Evolutionary conservation across 2,888 invertebrate genomes (phyloP), one percentile per base, ranked within the genome.

Genomic region (Stegana nigrithorax): DNA sequence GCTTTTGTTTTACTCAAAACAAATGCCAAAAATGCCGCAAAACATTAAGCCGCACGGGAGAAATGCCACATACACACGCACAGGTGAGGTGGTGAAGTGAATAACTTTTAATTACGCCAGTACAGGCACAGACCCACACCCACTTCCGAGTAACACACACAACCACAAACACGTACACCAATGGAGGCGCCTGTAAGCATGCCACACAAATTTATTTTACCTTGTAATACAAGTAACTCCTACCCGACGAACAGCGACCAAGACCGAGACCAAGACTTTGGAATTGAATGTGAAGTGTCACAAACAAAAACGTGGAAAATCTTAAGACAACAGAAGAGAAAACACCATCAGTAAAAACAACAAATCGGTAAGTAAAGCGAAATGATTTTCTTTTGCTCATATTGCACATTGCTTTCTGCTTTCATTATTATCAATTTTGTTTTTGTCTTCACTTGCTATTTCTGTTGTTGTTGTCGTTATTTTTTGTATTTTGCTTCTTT

Each of bases 211-310:
- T 26, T 50, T 50, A 10, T 47, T 47, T 21, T 21, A 47, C 25
- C 47, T 47, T 47, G 50, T 50, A 50, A 50, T 26, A 50, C n/a
- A 14, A 50, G 26, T 14, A 50, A 26, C 50, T n/a, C 4, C 50
- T 25, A 50, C 50, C 25, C 50, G 7, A 14, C 25, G 6, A 10
- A 25, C 21, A 45, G 45, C 44, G 6, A 21, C 4, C 17, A 26
- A 50, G 26, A 23, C n/a, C 21, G 45, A 45, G 14, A 39, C 39
- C 39, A 39, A 39, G n/a, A n/a, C n/a, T n/a, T n/a, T n/a, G n/a
- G n/a, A n/a, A n/a, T n/a, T n/a, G n/a, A n/a, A n/a, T 39, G 17
- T 14, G 39, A 14, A 39, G 14, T 39, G 2, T 39, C 29, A 5
- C 39, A 14, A 2, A 14, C 42, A 25, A 50, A 5, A 21, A 7